phyloP scores from a whole-genome alignment of 2,888 invertebrate species.

The Oscheius sp. region DNA sequence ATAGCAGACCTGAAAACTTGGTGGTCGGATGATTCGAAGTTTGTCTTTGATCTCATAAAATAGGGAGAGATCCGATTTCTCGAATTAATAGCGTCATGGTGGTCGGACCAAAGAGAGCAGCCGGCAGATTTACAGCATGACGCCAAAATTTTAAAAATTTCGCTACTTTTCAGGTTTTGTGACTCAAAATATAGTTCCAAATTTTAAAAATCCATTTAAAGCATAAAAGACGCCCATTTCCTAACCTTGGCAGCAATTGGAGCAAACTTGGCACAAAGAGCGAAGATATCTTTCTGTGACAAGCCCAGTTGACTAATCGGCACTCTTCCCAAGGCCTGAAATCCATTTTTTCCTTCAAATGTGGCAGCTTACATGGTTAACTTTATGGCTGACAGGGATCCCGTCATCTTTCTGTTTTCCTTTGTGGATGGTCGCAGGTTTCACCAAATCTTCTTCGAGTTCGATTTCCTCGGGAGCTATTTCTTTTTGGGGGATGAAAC shows the following conservation, averaged over 20 bases:
- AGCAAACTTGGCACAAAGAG: slow-evolving; percentile 57
- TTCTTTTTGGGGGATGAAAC: slow-evolving; percentile 35
- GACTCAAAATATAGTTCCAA: too few species aligned
- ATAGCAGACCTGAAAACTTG: slow-evolving; percentile 60
- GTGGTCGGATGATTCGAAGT: background rate
- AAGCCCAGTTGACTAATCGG: slow-evolving; percentile 53
- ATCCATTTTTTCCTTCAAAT: background rate
- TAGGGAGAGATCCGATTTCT: background rate
- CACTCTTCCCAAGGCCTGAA: slow-evolving; percentile 41
- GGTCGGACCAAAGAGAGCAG: background rate
- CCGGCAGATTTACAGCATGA: too few species aligned
- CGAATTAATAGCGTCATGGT: background rate
- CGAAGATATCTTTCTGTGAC: slow-evolving; percentile 46
- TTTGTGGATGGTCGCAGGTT: slow-evolving; percentile 27
- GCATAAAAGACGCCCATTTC: too few species aligned
- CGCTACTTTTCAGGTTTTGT: too few species aligned
- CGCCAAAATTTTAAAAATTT: too few species aligned
- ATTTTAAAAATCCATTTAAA: too few species aligned
- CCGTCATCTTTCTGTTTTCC: slow-evolving; percentile 44
- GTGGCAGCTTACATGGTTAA: slow-evolving; percentile 23
- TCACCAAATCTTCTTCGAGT: background rate
- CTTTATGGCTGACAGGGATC: background rate
- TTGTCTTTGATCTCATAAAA: background rate
- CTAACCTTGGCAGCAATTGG: slow-evolving; percentile 54
- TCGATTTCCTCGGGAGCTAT: slow-evolving; percentile 10